Conservation (phyloP, 2,888 invertebrate species). For the Frankliniella fusca region DNA sequence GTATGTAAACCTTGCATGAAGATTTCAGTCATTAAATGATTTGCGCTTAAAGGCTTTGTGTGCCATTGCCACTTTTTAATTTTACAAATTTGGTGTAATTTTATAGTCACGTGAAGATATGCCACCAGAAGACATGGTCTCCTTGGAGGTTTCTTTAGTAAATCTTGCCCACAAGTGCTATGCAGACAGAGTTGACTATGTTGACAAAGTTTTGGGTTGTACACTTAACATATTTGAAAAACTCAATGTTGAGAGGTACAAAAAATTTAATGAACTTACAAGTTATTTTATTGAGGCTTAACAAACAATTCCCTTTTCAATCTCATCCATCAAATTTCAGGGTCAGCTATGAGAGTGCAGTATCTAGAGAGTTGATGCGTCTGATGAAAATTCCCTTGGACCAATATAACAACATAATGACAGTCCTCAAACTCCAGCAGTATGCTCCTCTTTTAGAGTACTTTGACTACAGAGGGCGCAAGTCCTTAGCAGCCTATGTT, state of each 20-base stretch:
- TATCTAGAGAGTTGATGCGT: slow-evolving; percentile 89
- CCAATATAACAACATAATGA: slow-evolving; percentile 87
- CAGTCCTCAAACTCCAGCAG: slow-evolving; percentile 79
- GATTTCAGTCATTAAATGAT: neutral
- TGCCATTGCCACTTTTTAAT: slow-evolving; percentile 28
- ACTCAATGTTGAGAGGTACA: slow-evolving; percentile 62
- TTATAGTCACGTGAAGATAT: slow-evolving; percentile 83
- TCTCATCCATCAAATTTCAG: slow-evolving; percentile 46
- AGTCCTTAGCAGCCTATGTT: slow-evolving; percentile 80
- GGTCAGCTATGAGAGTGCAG: slow-evolving; percentile 71
- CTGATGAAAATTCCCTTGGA: slow-evolving; percentile 92
- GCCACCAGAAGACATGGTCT: slow-evolving; percentile 92
- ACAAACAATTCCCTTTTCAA: neutral
- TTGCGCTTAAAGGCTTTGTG: neutral
- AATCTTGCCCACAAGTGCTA: slow-evolving; percentile 96
- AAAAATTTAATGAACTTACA: neutral
- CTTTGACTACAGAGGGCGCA: slow-evolving; percentile 80
- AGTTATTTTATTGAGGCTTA: neutral
- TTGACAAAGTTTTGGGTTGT: slow-evolving; percentile 88
- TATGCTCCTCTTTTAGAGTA: slow-evolving; percentile 81
- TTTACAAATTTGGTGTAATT: slow-evolving; percentile 35
- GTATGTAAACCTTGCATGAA: slow-evolving; percentile 47
- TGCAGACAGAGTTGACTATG: slow-evolving; percentile 88
- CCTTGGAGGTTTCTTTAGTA: slow-evolving; percentile 89
- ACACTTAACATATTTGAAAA: slow-evolving; percentile 88